These are phyloP conservation scores for Mycteria americana DNA, from an alignment of 2,797 vertebrate species.

Conservation along the genomic window DNA sequence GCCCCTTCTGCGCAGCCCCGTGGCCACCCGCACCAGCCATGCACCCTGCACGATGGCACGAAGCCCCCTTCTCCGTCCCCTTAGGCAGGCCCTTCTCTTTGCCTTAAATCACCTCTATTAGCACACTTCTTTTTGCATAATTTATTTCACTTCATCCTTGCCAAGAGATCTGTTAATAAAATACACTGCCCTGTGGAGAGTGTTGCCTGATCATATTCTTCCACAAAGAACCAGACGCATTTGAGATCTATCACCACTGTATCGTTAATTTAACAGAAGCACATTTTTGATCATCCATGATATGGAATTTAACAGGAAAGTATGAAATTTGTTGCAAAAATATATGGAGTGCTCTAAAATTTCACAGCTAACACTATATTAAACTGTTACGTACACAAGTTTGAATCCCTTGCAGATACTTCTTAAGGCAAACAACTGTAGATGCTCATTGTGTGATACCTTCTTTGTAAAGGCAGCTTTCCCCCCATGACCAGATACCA, in stretches of 20 bases:
- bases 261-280: background rate
- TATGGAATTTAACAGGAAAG: background rate
- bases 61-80: background rate
- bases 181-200: background rate
- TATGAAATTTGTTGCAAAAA: background rate
- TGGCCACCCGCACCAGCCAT: background rate
- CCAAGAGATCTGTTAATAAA: background rate
- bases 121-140: background rate
- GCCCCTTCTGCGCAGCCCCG: rapidly evolving
- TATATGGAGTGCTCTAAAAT: background rate
- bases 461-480: background rate
- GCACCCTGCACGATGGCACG: rapidly evolving
- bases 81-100: background rate
- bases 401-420: background rate
- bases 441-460: background rate
- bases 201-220: background rate
- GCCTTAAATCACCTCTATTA: background rate
- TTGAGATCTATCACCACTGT: background rate
- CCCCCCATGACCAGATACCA: background rate
- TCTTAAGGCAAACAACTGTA: background rate
- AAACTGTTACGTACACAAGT: rapidly evolving
- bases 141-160: background rate
- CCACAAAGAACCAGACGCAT: background rate
- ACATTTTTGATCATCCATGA: background rate
- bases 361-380: background rate